phyloP scores from a whole-genome alignment of 2,888 invertebrate species.

The Chloroclysta siterata region DNA sequence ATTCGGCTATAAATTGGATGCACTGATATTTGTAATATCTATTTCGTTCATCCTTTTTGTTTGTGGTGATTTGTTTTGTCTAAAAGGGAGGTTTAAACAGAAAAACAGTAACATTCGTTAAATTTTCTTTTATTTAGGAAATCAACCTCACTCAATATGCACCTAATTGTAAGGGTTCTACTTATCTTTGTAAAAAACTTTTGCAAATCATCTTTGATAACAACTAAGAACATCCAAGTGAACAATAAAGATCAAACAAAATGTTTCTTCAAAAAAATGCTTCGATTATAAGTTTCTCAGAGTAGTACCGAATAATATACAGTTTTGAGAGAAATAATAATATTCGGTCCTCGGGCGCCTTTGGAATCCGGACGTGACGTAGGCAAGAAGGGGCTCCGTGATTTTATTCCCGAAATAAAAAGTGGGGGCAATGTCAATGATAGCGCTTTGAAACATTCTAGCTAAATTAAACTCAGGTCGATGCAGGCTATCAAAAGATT shows the following conservation, averaged over 20 bases:
- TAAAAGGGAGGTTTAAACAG: too few relatives aligned
- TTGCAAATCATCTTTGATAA: background rate
- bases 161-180: too few relatives aligned
- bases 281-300: conserved; percentile 9
- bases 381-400: conserved; percentile 35
- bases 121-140: too few relatives aligned
- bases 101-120: too few relatives aligned
- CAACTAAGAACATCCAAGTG: conserved; percentile 1
- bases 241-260: conserved; percentile 16
- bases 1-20: background rate
- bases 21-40: background rate
- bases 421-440: conserved; percentile 34
- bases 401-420: conserved; percentile 46
- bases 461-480: conserved; percentile 28
- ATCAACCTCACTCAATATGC: too few relatives aligned
- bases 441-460: conserved; percentile 16
- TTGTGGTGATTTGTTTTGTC: background rate
- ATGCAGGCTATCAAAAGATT: conserved; percentile 21
- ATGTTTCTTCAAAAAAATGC: conserved; percentile 11
- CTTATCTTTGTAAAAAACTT: too few relatives aligned
- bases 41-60: background rate
- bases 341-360: conserved; percentile 33
- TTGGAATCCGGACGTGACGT: conserved; percentile 38
- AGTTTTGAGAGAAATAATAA: conserved; percentile 37
- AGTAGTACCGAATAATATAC: conserved; percentile 33